These are phyloP conservation scores for Thaumatotibia leucotreta DNA, from an alignment of 1,140 invertebrate species.

Conservation along the genomic window DNA sequence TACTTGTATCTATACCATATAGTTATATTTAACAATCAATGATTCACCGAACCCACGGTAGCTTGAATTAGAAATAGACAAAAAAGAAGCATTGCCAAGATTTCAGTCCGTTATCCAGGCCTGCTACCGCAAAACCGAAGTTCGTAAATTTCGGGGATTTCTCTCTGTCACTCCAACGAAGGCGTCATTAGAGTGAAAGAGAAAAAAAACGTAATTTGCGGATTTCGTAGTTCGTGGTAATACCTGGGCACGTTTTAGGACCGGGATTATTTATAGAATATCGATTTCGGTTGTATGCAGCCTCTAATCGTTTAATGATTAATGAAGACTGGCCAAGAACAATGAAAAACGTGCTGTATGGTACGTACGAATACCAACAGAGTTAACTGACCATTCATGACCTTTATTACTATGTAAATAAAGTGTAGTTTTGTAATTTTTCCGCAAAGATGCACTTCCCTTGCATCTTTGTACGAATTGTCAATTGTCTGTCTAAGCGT, in stretches of 20 bases:
- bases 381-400: too few species aligned
- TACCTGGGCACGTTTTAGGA: not conserved
- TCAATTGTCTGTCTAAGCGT: too few species aligned
- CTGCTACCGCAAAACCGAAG: too few species aligned
- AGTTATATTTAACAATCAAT: not conserved
- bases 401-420: too few species aligned
- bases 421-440: too few species aligned
- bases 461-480: too few species aligned
- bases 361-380: too few species aligned
- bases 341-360: not conserved
- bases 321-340: not conserved
- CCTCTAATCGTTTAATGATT: not conserved
- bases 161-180: too few species aligned
- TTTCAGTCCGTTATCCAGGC: not conserved
- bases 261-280: not conserved
- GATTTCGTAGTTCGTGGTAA: not conserved
- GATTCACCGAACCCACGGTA: not conserved
- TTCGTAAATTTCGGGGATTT: too few species aligned
- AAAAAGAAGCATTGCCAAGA: conserved; percentile 1
- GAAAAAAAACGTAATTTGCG: too few species aligned
- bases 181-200: too few species aligned
- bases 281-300: not conserved
- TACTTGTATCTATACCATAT: not conserved
- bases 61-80: not conserved
- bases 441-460: too few species aligned